Evolutionary conservation across 2,797 vertebrate species (phyloP).

Genomic region (Astyanax mexicanus): DNA sequence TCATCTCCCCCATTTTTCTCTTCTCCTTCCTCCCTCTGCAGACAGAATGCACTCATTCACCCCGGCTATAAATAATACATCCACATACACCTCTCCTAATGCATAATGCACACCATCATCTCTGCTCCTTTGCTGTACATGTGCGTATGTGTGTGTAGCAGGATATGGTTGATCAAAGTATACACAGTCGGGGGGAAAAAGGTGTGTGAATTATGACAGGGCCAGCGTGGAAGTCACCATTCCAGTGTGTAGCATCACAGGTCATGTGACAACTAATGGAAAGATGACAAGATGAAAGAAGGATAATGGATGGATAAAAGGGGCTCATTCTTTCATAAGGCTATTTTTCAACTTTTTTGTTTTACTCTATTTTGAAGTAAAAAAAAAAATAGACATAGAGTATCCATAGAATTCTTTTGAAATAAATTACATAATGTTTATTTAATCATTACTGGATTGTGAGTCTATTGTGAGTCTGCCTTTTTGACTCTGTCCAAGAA

Average conservation of each 20-base stretch:
- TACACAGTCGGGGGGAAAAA: neutral
- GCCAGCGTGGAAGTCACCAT: neutral
- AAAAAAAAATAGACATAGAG: no score
- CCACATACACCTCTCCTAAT: conserved; percentile 37
- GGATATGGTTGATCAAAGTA: conserved; percentile 17
- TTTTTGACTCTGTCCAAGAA: no score
- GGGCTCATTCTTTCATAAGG: neutral
- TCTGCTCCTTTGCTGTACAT: conserved; percentile 18
- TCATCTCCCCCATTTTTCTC: neutral
- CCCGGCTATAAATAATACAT: conserved; percentile 53
- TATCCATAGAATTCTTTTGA: no score
- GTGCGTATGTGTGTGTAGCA: conserved; percentile 15
- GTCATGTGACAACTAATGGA: neutral
- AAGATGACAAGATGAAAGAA: conserved; percentile 5
- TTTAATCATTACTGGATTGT: no score
- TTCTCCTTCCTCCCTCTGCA: conserved; percentile 11
- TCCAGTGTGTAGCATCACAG: neutral
- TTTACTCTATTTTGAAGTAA: no score
- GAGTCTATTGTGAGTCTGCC: no score
- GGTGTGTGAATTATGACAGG: neutral
- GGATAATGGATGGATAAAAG: neutral
- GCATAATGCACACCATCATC: conserved; percentile 45
- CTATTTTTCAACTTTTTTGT: no score
- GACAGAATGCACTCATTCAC: conserved; percentile 53
- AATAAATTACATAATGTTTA: no score